Conservation (phyloP, 2,113 vertebrate genomes). For the Ptilonorhynchus violaceus region DNA sequence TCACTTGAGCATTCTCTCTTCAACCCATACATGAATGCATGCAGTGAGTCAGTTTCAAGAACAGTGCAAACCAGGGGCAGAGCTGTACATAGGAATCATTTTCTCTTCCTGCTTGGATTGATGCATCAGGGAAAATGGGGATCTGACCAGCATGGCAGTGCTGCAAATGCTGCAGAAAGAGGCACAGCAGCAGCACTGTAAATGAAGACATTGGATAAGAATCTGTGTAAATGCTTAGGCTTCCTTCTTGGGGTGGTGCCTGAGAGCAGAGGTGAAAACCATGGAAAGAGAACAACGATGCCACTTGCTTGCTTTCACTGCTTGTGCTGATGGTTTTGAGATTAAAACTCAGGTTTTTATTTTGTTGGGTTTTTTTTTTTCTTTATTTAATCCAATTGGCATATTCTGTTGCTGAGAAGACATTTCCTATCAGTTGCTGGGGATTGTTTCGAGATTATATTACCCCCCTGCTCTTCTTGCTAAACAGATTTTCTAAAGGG, state of each 20-base stretch:
- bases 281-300: not conserved
- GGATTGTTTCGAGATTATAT: slow-evolving; percentile 12
- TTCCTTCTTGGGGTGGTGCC: not conserved
- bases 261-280: not conserved
- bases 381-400: not conserved
- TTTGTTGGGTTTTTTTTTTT: not conserved
- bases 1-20: not conserved
- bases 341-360: not conserved
- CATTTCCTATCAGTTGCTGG: not conserved
- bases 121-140: not conserved
- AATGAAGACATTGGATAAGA: not conserved
- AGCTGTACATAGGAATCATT: not conserved
- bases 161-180: not conserved
- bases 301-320: not conserved
- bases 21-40: not conserved
- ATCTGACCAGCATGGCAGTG: not conserved
- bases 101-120: not conserved
- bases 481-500: slow-evolving; percentile 18
- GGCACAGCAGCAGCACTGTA: not conserved
- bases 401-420: not conserved
- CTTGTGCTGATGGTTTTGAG: not conserved
- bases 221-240: not conserved
- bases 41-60: not conserved
- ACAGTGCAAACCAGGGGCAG: not conserved
- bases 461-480: not conserved